Conservation (phyloP, 1,140 invertebrate genomes). For the Pararge aegeria region DNA sequence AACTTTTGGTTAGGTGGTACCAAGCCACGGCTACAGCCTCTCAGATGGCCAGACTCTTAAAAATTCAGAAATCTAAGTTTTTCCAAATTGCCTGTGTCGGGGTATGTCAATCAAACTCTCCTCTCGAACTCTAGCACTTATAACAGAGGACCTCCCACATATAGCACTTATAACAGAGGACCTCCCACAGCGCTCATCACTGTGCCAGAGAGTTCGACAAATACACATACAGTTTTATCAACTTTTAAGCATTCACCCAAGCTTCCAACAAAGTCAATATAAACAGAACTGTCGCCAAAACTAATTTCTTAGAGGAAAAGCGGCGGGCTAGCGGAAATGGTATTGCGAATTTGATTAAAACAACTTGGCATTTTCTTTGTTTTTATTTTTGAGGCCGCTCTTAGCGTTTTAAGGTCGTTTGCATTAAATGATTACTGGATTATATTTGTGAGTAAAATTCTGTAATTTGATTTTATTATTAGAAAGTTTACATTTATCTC, state of each 20-base stretch:
- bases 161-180: no score
- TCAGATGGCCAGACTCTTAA: no score
- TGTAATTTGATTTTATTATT: not conserved
- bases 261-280: slow-evolving; percentile 7
- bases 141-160: no score
- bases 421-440: slow-evolving; percentile 3
- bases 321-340: not conserved
- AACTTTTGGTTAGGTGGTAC: no score
- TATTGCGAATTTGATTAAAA: slow-evolving; percentile 9
- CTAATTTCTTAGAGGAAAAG: slow-evolving; percentile 8
- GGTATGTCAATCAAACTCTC: no score
- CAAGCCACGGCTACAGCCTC: no score
- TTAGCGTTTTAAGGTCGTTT: slow-evolving; percentile 4
- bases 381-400: not conserved
- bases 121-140: no score
- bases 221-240: not conserved
- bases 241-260: not conserved
- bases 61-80: no score
- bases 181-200: not conserved
- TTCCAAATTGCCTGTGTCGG: no score
- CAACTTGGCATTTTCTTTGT: slow-evolving; percentile 1
- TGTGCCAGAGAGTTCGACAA: not conserved
- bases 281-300: slow-evolving; percentile 1
- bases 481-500: no score
- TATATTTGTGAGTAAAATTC: not conserved